phyloP scores from a whole-genome alignment of 1,140 invertebrate species.

The Chionoecetes opilio region DNA sequence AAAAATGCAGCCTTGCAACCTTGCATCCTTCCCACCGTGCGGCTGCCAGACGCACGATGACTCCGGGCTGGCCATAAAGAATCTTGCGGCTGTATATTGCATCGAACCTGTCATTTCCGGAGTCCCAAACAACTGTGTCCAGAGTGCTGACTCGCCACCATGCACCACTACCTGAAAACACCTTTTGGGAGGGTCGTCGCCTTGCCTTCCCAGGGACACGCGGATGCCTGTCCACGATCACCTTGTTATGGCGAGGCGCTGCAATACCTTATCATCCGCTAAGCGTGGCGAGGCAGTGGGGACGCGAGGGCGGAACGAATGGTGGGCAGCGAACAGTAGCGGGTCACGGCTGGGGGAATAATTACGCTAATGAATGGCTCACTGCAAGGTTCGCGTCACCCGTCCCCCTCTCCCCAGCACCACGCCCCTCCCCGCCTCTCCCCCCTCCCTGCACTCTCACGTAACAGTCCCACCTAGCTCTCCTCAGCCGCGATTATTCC shows the following conservation, averaged over 20 bases:
- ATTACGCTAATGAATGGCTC: constrained; percentile 40
- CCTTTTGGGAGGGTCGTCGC: not conserved
- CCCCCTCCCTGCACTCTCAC: not conserved
- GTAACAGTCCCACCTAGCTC: too few relatives aligned
- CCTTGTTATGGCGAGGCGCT: not conserved
- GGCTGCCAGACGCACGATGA: constrained; percentile 60
- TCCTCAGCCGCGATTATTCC: too few relatives aligned
- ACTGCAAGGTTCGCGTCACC: constrained; percentile 39
- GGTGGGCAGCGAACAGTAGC: constrained; percentile 13
- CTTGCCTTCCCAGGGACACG: not conserved
- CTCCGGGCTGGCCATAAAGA: not conserved
- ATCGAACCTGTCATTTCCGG: constrained; percentile 27
- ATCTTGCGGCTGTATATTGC: not conserved
- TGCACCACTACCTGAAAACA: too few relatives aligned
- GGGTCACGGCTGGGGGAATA: constrained; percentile 33
- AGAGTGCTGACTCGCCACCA: not conserved
- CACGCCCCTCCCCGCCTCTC: not conserved
- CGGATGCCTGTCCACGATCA: not conserved
- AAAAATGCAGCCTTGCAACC: constrained; percentile 68
- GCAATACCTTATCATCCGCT: not conserved
- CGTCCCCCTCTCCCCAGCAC: not conserved
- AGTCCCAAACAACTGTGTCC: not conserved
- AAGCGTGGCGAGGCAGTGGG: not conserved
- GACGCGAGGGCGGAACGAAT: not conserved
- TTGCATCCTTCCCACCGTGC: not conserved